Evolutionary conservation across 2,113 vertebrate genomes (phyloP), one percentile per base, ranked within the genome.

Genomic region (Lynx canadensis): DNA sequence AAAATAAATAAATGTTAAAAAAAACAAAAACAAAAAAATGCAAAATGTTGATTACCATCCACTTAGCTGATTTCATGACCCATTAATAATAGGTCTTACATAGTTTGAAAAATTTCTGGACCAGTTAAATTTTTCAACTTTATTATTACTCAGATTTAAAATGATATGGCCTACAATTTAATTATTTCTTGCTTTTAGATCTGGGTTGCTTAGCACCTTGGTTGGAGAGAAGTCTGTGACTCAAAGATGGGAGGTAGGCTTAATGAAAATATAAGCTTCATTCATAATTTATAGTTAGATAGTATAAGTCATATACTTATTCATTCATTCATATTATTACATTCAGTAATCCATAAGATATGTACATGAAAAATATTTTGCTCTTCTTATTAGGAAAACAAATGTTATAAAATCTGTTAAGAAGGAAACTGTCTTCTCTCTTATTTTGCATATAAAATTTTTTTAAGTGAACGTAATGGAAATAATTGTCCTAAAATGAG

Each of bases 141-240:
- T 31, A 16, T 73, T 63, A 38, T 94, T 73, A 18, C 19, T 79
- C n/a, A 31, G 5, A 25, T 78, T 66, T 96, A 76, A 95, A 71
- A 57, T 65, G 31, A 14, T 50, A 4, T 84, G 81, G 16, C 69
- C 55, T 87, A 3, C 23, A 36, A 45, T n/a, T 31, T 57, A 85
- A 50, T 95, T 97, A 25, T 78, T 97, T 95, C 25, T 98, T 95
- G 55, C 76, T 5, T 1, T 93, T 98, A 99, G 99, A 41, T 99
- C 99, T 88, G 99, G 99, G 4, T 99, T 99, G 93, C 99, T 99
- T 95, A 99, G 99, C 98, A 99, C 99, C 8, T 98, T 99, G 97
- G 99, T 99, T 19, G 99, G 99, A 57, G 99, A 99, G 98, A 99
- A 99, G 97, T 99, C 99, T 66, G 99, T 99, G 97, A 99, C 99